Percentiles rank a stretch among this genome's conserved stretches.
Conservation (phyloP, 1,140 invertebrate species). For the Drosophila leontia region DNA sequence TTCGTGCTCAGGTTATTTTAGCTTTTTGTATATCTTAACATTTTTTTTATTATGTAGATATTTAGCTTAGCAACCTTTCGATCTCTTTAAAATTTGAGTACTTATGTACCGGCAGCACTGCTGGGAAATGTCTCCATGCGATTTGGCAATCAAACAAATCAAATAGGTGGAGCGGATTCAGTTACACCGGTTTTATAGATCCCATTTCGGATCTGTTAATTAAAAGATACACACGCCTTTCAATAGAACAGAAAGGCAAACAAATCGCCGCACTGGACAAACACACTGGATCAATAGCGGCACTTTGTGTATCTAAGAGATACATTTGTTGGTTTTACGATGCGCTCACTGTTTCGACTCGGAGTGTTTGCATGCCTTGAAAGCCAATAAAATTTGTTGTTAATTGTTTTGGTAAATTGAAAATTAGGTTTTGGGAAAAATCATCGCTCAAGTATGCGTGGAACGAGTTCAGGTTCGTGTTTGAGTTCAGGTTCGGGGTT, state of each 20-base stretch:
- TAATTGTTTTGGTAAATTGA: slow-evolving; percentile 83
- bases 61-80: background rate
- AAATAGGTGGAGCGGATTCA: slow-evolving; percentile 50
- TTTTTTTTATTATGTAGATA: background rate
- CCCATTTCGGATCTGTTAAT: slow-evolving; percentile 52
- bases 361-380: slow-evolving; percentile 75
- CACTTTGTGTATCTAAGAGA: slow-evolving; percentile 53
- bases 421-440: slow-evolving; percentile 82
- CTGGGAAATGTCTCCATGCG: slow-evolving; percentile 14
- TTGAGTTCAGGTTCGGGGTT: slow-evolving; percentile 13
- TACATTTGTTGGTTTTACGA: slow-evolving; percentile 66
- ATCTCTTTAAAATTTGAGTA: background rate
- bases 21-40: background rate
- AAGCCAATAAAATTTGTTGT: slow-evolving; percentile 82
- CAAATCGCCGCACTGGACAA: slow-evolving; percentile 65
- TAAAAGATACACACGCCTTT: slow-evolving; percentile 61
- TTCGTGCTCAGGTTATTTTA: no score
- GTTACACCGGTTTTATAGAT: slow-evolving; percentile 50
- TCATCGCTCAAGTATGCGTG: slow-evolving; percentile 66
- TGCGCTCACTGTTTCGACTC: slow-evolving; percentile 59
- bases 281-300: slow-evolving; percentile 78
- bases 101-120: background rate
- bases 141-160: slow-evolving; percentile 54
- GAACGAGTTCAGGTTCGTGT: slow-evolving; percentile 23
- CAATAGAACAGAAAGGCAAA: slow-evolving; percentile 66